These are phyloP conservation scores for Leptinotarsa peninsularis DNA, from an alignment of 2,888 invertebrate species.

Conservation along the genomic window DNA sequence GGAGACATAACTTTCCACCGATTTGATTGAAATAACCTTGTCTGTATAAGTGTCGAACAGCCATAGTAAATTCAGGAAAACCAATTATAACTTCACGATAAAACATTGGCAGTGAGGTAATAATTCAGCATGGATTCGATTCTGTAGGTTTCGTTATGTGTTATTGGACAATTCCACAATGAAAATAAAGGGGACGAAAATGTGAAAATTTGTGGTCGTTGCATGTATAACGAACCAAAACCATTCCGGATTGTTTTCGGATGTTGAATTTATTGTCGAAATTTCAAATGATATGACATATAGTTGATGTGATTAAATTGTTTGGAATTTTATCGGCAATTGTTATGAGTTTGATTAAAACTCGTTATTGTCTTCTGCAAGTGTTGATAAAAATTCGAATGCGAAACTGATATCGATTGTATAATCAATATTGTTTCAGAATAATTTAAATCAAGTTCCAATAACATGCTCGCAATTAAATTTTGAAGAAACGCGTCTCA, in stretches of 20 bases:
- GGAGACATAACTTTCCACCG: too few species aligned
- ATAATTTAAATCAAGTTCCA: too few species aligned
- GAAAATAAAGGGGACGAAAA: conserved; percentile 26
- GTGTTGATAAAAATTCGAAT: too few species aligned
- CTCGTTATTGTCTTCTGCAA: background rate
- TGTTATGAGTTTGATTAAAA: background rate
- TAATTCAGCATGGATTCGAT: conserved; percentile 25
- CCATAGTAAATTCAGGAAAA: background rate
- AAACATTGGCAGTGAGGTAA: conserved; percentile 17
- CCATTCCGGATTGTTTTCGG: conserved; percentile 22
- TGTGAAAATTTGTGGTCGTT: conserved; percentile 25
- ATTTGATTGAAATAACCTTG: background rate
- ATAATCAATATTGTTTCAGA: too few species aligned
- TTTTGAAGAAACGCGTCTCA: too few species aligned
- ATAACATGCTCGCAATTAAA: too few species aligned
- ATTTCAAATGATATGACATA: background rate
- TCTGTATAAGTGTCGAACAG: background rate
- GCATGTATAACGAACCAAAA: conserved; percentile 23
- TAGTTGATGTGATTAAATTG: background rate
- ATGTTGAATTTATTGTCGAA: conserved; percentile 24
- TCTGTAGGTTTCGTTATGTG: conserved; percentile 18
- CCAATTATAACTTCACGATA: conserved; percentile 7
- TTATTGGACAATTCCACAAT: conserved; percentile 31
- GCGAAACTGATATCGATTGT: too few species aligned
- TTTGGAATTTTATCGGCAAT: background rate